A percentile compares a stretch with the other conserved stretches of the same genome.
Conservation (phyloP, 2,888 invertebrate genomes). For the Resseliella maxima region DNA sequence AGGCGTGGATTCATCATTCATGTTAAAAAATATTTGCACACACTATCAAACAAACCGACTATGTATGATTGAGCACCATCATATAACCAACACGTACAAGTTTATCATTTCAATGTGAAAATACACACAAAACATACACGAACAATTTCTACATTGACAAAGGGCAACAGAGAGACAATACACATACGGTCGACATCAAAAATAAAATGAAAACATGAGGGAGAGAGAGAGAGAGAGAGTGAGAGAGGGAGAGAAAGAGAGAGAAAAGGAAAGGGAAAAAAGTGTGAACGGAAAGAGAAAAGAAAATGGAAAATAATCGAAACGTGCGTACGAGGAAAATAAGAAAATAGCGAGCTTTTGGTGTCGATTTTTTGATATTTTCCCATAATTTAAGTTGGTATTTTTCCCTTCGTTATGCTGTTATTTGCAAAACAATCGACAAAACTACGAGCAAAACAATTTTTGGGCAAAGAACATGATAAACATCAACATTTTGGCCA, state of each 20-base stretch:
- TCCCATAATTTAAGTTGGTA: background rate
- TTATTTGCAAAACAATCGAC: background rate
- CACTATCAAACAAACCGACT: background rate
- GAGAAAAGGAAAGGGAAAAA: too few species aligned
- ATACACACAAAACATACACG: background rate
- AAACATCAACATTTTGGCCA: background rate
- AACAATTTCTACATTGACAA: background rate
- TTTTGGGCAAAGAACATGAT: background rate
- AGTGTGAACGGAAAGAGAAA: background rate
- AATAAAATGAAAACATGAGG: background rate
- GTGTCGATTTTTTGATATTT: background rate
- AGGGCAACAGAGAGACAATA: background rate
- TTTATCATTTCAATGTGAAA: background rate
- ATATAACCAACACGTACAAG: background rate
- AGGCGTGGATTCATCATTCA: slow-evolving; percentile 51
- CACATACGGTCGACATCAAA: background rate
- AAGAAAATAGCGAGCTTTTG: background rate
- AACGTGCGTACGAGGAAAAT: background rate
- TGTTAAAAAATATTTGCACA: slow-evolving; percentile 25
- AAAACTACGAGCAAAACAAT: background rate
- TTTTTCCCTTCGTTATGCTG: background rate
- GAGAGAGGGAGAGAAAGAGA: too few species aligned
- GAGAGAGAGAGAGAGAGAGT: background rate
- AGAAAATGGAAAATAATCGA: background rate
- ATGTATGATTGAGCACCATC: background rate